Conservation (phyloP, 2,797 vertebrate genomes). For the Alouatta caraya region DNA sequence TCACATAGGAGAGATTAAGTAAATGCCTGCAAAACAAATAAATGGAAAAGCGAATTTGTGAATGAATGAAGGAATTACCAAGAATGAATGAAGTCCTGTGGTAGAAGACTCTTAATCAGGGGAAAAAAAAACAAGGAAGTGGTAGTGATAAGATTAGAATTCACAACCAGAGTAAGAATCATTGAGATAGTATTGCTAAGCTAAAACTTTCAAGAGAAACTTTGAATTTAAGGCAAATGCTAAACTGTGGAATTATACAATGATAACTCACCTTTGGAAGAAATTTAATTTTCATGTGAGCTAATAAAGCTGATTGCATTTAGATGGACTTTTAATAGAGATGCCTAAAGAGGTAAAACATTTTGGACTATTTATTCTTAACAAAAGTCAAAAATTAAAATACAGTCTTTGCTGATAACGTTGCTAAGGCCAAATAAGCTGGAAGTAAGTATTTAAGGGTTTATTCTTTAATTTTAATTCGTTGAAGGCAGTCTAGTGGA, state of each 20-base stretch:
- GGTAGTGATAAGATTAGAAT: neutral
- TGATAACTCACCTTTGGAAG: constrained; percentile 45
- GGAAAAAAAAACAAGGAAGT: neutral
- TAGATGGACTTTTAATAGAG: constrained; percentile 58
- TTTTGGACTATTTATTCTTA: constrained; percentile 56
- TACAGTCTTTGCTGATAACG: neutral
- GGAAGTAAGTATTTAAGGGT: neutral
- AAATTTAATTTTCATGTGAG: constrained; percentile 61
- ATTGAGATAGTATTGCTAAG: neutral
- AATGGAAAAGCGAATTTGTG: neutral
- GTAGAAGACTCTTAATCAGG: neutral
- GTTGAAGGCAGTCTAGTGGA: constrained; percentile 14
- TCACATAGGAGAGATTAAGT: neutral
- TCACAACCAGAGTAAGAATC: neutral
- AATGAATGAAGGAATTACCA: neutral
- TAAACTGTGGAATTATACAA: neutral
- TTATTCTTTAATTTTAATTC: constrained; percentile 51
- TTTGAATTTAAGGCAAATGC: constrained; percentile 47
- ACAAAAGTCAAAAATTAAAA: constrained; percentile 69
- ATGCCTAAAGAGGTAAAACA: constrained; percentile 16
- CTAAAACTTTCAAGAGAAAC: constrained; percentile 8
- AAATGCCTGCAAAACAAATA: neutral
- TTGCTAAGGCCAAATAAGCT: constrained; percentile 17
- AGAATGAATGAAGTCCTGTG: neutral
- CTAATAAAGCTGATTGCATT: constrained; percentile 61